Base-by-base conservation (phyloP, 2,113 vertebrate genomes). In the Menidia beryllina region DNA sequence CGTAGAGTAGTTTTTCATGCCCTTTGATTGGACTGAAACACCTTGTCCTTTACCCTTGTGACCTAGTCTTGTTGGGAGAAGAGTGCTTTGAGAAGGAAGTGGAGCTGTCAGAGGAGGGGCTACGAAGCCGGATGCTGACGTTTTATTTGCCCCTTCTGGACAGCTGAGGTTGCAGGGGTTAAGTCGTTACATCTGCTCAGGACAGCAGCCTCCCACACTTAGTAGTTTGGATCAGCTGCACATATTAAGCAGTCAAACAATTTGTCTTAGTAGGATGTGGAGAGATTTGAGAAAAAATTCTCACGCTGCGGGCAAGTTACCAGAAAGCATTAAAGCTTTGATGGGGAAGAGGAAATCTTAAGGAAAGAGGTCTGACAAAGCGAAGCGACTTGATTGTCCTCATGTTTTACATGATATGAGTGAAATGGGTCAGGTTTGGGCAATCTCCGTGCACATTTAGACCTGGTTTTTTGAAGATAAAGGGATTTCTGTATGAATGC, bases 61-160 rank as follows among this genome's bases (percentile, higher is more conserved):
- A 5, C 45, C 15, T 12, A 12, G 62, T 38, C 56, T 9, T 3
- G 30, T 13, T 30, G 64, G 53, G 62, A 45, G 64, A 66, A 45
- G 13, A 68, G 55, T 4, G 39, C 69, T 80, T 81, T 86, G 88
- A 79, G 86, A 87, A 89, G 86, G 91, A 88, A 88, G 68, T 81
- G 27, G 71, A 91, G 86, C 83, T 89, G 90, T 91, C 77, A 75
- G 66, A 82, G 77, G 73, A 81, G 85, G 88, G 77, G 82, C 74
- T 69, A 66, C 25, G 3, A 64, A 72, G 90, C 92, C 91, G 91
- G 93, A 93, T 93, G 92, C 91, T 91, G 90, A 89, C 82, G 75
- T 89, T 93, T 91, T 88, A 92, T 93, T 92, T 91, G 90, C 88
- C 80, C 90, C 83, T 82, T 83, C 86, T 72, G 90, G 87, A 92